These are phyloP conservation scores for Synergus itoensis DNA, from an alignment of 2,888 invertebrate species.

Conservation along the genomic window DNA sequence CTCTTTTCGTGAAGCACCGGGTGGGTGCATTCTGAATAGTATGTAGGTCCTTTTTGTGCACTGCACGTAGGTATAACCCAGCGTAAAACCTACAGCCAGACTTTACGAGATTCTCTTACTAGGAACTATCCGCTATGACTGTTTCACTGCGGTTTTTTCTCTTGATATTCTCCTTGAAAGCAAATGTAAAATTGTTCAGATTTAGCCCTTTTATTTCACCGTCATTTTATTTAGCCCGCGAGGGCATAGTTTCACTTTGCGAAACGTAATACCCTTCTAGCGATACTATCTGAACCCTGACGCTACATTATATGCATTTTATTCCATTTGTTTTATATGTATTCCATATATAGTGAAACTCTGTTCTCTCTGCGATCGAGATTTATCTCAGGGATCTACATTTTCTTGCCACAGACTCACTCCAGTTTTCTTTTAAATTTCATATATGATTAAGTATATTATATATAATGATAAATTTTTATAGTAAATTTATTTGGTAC, in stretches of 20 bases:
- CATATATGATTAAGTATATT: too few relatives aligned
- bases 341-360: too few relatives aligned
- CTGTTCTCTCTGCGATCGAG: background rate
- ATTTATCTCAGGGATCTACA: background rate
- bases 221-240: slow-evolving; percentile 47
- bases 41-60: background rate
- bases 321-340: slow-evolving; percentile 43
- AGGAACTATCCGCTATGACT: slow-evolving; percentile 52
- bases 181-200: slow-evolving; percentile 41
- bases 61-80: slow-evolving; percentile 24
- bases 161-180: slow-evolving; percentile 44
- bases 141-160: slow-evolving; percentile 39
- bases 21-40: slow-evolving; percentile 21
- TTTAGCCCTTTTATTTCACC: slow-evolving; percentile 33
- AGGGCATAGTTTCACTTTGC: slow-evolving; percentile 40
- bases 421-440: background rate
- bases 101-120: slow-evolving; percentile 56
- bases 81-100: slow-evolving; percentile 43
- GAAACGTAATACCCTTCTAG: background rate
- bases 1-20: background rate
- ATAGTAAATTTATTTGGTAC: too few relatives aligned
- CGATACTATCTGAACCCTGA: slow-evolving; percentile 42
- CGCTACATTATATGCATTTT: slow-evolving; percentile 46
- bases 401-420: background rate
- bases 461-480: too few relatives aligned